Evolutionary conservation across 2,113 vertebrate genomes (phyloP).

Genomic region (Oplegnathus fasciatus): DNA sequence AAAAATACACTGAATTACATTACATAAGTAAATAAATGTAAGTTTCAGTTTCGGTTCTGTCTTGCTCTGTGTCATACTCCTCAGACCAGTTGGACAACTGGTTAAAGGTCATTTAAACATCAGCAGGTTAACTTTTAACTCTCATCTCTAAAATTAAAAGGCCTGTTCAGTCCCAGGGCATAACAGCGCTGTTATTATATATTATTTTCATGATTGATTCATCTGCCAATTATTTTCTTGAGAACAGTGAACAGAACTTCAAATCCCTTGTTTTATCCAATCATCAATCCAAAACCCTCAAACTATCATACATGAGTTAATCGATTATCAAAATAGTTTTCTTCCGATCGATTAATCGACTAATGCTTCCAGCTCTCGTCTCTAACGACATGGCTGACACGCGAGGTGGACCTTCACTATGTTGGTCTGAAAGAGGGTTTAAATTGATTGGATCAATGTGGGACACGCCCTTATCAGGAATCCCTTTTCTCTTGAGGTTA

Average conservation of each 20-base stretch:
- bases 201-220: not conserved
- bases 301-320: not conserved
- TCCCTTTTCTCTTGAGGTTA: not conserved
- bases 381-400: too few species aligned
- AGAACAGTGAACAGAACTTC: too few species aligned
- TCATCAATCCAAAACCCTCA: too few species aligned
- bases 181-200: not conserved
- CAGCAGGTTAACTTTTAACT: constrained; percentile 16
- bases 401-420: not conserved
- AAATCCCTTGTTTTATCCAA: too few species aligned
- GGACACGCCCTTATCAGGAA: constrained; percentile 11
- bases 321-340: not conserved
- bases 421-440: not conserved
- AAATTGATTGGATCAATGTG: not conserved
- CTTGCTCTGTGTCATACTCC: too few species aligned
- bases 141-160: not conserved
- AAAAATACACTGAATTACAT: not conserved
- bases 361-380: not conserved
- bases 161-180: not conserved
- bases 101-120: constrained; percentile 35
- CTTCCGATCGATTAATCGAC: not conserved
- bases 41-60: constrained; percentile 63
- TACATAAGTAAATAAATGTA: not conserved
- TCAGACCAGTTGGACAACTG: not conserved
- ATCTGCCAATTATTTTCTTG: not conserved